Conservation (phyloP, 2,888 invertebrate species). For the Volucella bombylans region DNA sequence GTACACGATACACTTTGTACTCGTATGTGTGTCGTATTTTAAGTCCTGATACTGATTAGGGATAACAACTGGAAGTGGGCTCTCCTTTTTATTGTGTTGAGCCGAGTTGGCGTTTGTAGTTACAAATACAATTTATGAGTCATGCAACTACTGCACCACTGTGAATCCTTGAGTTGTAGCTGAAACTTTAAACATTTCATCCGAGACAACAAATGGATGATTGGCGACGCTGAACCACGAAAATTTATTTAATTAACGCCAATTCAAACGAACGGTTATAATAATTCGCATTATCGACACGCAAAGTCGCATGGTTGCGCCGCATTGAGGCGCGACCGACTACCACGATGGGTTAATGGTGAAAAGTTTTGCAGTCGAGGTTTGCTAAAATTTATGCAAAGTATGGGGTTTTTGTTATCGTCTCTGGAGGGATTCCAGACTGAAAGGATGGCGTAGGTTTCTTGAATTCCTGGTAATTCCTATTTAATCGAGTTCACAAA, state of each 20-base stretch:
- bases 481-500: slow-evolving; percentile 28
- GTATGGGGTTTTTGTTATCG: slow-evolving; percentile 37
- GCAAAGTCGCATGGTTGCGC: slow-evolving; percentile 63
- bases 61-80: slow-evolving; percentile 31
- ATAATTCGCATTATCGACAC: slow-evolving; percentile 73
- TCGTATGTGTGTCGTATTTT: slow-evolving; percentile 15
- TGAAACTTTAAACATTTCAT: neutral
- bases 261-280: slow-evolving; percentile 53
- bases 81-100: neutral
- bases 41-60: slow-evolving; percentile 49
- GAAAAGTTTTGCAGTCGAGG: slow-evolving; percentile 11
- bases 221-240: slow-evolving; percentile 63
- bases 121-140: slow-evolving; percentile 25
- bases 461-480: slow-evolving; percentile 20
- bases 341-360: neutral
- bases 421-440: neutral
- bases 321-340: slow-evolving; percentile 34
- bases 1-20: neutral
- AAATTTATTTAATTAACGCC: slow-evolving; percentile 72
- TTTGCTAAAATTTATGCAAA: slow-evolving; percentile 56
- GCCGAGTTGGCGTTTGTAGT: neutral
- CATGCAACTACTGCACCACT: slow-evolving; percentile 53
- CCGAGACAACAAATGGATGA: slow-evolving; percentile 31
- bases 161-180: slow-evolving; percentile 44
- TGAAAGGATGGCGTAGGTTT: slow-evolving; percentile 20